Conservation (phyloP, 2,113 vertebrate species). For the Garra rufa region DNA sequence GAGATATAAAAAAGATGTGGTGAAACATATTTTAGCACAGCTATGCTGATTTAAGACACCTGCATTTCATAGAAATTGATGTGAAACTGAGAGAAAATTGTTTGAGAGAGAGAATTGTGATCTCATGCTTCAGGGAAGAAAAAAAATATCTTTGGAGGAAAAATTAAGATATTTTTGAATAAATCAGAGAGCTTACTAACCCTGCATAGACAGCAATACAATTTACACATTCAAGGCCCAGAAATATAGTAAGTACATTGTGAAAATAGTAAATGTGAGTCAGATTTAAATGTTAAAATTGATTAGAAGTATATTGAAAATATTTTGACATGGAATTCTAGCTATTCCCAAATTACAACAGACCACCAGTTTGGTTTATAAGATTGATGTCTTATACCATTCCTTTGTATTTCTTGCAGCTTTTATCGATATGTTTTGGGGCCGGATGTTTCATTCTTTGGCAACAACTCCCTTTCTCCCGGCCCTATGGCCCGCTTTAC, state of each 20-base stretch:
- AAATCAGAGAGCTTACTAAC: no score
- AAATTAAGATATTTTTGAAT: no score
- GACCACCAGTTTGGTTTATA: not conserved
- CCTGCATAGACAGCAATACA: no score
- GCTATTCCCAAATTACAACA: not conserved
- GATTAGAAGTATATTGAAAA: not conserved
- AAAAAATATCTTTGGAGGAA: not conserved
- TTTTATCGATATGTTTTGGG: constrained; percentile 96
- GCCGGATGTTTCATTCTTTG: constrained; percentile 80
- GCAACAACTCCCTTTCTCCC: constrained; percentile 77
- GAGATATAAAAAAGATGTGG: not conserved
- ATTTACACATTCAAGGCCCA: no score
- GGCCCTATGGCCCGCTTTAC: constrained; percentile 87
- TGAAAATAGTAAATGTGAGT: no score
- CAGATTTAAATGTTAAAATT: not conserved
- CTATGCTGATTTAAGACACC: constrained; percentile 62
- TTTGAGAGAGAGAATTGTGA: not conserved
- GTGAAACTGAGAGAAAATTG: not conserved
- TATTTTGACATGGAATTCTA: not conserved
- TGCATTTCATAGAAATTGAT: not conserved
- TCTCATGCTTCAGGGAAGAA: not conserved
- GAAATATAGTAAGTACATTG: no score
- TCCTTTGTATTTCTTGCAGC: constrained; percentile 68
- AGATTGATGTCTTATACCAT: not conserved
- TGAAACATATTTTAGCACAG: constrained; percentile 44